These are phyloP conservation scores for Phenganax stokvisi DNA, from an alignment of 92 coral and sea anemone genomes.

Conservation along the genomic window DNA sequence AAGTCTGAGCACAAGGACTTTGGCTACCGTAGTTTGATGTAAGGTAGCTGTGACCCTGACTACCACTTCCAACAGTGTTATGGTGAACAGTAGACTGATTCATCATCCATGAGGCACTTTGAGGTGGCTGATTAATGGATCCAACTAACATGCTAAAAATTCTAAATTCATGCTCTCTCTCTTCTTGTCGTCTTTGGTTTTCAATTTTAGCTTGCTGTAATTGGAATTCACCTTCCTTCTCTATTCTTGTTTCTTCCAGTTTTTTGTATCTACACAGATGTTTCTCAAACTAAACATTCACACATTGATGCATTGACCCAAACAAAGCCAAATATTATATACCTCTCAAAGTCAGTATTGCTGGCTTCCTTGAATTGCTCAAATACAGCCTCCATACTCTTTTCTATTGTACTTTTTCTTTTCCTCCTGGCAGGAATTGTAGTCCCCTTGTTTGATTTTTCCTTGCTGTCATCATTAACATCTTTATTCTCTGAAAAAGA, in stretches of 20 bases:
- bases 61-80: too few relatives aligned
- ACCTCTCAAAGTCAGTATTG: slow-evolving; percentile 32
- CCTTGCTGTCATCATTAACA: too few relatives aligned
- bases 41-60: too few relatives aligned
- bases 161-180: slow-evolving; percentile 39
- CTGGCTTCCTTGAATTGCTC: slow-evolving; percentile 33
- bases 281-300: background rate
- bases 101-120: background rate
- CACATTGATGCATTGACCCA: background rate
- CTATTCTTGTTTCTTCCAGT: slow-evolving; percentile 31
- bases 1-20: background rate
- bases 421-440: slow-evolving; percentile 18
- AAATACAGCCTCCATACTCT: slow-evolving; percentile 32
- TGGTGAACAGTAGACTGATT: too few relatives aligned
- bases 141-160: slow-evolving; percentile 39
- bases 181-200: slow-evolving; percentile 37
- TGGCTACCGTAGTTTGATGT: too few relatives aligned
- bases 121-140: slow-evolving; percentile 20
- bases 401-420: slow-evolving; percentile 35
- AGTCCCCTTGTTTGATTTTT: background rate
- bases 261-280: slow-evolving; percentile 29
- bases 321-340: background rate
- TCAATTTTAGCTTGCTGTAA: slow-evolving; percentile 35
- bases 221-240: slow-evolving; percentile 36
- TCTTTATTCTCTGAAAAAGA: too few relatives aligned